These are phyloP conservation scores for Metopia argyrocephala DNA, from an alignment of 2,888 invertebrate genomes.

Conservation along the genomic window DNA sequence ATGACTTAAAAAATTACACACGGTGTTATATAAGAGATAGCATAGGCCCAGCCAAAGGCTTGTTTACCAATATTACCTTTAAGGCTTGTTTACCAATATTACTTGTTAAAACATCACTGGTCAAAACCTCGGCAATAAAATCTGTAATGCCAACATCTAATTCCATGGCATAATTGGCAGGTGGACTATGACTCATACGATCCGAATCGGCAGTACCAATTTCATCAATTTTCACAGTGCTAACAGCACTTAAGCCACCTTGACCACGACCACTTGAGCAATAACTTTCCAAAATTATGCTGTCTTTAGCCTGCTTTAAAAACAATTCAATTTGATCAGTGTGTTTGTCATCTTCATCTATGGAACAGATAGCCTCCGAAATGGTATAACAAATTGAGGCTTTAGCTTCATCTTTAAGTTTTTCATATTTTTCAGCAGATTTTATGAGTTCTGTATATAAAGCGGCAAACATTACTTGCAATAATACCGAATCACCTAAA, in stretches of 20 bases:
- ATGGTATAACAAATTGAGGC: constrained; percentile 84
- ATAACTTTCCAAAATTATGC: constrained; percentile 78
- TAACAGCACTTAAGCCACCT: constrained; percentile 74
- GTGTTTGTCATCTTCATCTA: constrained; percentile 89
- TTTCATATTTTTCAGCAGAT: constrained; percentile 76
- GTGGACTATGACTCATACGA: constrained; percentile 74
- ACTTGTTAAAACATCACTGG: constrained; percentile 83
- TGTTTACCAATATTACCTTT: constrained; percentile 75
- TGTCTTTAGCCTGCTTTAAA: constrained; percentile 80
- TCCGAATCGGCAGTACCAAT: constrained; percentile 71
- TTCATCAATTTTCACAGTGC: constrained; percentile 76
- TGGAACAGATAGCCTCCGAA: constrained; percentile 88
- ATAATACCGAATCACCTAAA: constrained; percentile 81
- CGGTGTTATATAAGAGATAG: too few species aligned
- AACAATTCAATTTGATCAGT: constrained; percentile 86
- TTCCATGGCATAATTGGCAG: constrained; percentile 75
- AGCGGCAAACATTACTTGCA: constrained; percentile 85
- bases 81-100: constrained; percentile 81
- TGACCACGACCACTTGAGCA: constrained; percentile 56
- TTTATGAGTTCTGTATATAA: constrained; percentile 84
- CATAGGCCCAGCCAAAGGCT: too few species aligned
- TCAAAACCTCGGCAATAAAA: constrained; percentile 80
- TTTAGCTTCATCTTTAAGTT: constrained; percentile 69
- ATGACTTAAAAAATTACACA: too few species aligned
- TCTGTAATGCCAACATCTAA: constrained; percentile 79